These are phyloP conservation scores for Rhagophthalmus giganteus DNA, from an alignment of 2,888 invertebrate genomes.

Conservation along the genomic window DNA sequence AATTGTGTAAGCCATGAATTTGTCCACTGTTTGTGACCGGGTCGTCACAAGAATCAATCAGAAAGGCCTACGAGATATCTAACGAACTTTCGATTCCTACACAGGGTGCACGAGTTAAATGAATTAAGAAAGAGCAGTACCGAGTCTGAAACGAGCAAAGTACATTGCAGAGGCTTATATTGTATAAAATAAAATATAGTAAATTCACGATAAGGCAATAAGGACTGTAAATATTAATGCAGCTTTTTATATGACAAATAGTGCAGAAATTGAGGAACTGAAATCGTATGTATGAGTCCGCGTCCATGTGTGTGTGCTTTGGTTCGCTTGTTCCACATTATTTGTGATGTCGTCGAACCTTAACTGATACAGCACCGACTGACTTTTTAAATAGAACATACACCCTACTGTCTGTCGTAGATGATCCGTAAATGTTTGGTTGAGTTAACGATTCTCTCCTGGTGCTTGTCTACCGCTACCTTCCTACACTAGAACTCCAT, in stretches of 20 bases:
- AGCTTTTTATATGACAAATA: conserved; percentile 56
- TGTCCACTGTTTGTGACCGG: conserved; percentile 32
- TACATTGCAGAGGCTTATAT: conserved; percentile 38
- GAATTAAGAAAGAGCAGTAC: conserved; percentile 13
- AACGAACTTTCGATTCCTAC: conserved; percentile 32
- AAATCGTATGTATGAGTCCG: conserved; percentile 36
- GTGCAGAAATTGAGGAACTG: conserved; percentile 35
- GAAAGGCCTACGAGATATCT: conserved; percentile 51
- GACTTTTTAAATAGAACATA: conserved; percentile 27
- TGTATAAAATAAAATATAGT: conserved; percentile 47
- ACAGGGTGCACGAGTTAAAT: conserved; percentile 49
- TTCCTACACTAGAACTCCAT: conserved; percentile 47
- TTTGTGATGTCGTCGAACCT: conserved; percentile 35
- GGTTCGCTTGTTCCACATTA: conserved; percentile 37
- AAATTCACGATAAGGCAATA: conserved; percentile 50
- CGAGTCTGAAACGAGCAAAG: too few relatives aligned
- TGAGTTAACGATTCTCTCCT: conserved; percentile 45
- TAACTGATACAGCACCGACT: conserved; percentile 34
- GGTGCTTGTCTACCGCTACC: conserved; percentile 44
- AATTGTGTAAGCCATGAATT: conserved; percentile 42
- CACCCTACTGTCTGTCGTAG: conserved; percentile 16
- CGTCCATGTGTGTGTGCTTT: conserved; percentile 33
- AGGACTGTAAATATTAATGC: conserved; percentile 52
- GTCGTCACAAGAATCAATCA: conserved; percentile 48
- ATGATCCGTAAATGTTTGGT: conserved; percentile 48